Percentiles rank a stretch among this genome's conserved stretches.
phyloP scores from a whole-genome alignment of 2,888 invertebrate genomes.

The Epinotia demarniana region DNA sequence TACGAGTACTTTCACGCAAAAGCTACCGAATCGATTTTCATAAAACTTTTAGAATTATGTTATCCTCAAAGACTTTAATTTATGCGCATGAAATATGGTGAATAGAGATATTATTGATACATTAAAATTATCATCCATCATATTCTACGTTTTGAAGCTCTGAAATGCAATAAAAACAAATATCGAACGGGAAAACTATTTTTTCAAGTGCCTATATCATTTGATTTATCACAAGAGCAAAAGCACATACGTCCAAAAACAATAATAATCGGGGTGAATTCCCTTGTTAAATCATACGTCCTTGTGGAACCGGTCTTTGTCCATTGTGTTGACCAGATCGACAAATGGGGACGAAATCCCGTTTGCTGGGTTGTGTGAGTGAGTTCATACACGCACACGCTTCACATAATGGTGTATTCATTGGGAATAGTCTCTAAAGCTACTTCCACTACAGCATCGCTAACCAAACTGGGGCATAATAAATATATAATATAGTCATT shows the following conservation, averaged over 20 bases:
- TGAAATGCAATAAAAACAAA: neutral
- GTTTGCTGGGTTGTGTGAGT: conserved; percentile 4
- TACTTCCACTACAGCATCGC: no score
- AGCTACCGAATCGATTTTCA: no score
- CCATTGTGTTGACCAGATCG: conserved; percentile 31
- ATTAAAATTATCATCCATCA: neutral
- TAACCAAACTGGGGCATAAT: no score
- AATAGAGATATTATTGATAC: no score
- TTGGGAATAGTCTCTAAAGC: neutral
- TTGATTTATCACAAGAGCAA: neutral
- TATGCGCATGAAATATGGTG: no score
- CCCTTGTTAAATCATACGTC: conserved; percentile 14
- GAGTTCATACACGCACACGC: neutral
- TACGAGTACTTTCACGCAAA: no score
- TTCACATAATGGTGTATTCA: neutral
- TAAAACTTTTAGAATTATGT: no score
- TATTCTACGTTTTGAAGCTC: neutral
- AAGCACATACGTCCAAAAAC: conserved; percentile 5
- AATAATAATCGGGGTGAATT: neutral
- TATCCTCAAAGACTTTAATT: no score
- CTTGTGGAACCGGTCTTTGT: conserved; percentile 15
- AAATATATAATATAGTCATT: no score
- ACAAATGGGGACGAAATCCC: conserved; percentile 19
- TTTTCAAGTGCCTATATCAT: neutral
- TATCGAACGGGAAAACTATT: neutral